phyloP scores from a whole-genome alignment of 1,140 invertebrate species.

The Papilio machaon region DNA sequence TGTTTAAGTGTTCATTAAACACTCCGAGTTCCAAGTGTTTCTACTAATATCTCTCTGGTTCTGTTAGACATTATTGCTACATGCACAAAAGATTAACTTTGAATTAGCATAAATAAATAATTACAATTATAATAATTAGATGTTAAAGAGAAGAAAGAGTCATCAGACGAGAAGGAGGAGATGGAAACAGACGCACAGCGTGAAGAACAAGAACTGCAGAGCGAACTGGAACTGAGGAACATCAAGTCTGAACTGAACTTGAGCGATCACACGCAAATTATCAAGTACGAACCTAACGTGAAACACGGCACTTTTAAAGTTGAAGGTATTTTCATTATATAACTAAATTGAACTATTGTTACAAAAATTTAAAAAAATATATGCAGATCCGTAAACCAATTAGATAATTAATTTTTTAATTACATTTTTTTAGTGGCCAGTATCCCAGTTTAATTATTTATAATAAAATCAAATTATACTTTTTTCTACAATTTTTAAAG shows the following conservation, averaged over 20 bases:
- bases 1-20: too few relatives aligned
- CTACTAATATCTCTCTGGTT: too few relatives aligned
- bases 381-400: too few relatives aligned
- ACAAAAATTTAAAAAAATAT: not conserved
- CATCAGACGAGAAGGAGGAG: conserved; percentile 43
- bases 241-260: conserved; percentile 79
- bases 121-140: conserved; percentile 38
- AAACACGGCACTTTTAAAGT: conserved; percentile 72
- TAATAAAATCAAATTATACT: too few relatives aligned
- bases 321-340: conserved; percentile 60
- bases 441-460: too few relatives aligned
- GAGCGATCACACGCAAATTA: conserved; percentile 78
- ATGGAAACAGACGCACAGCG: conserved; percentile 55
- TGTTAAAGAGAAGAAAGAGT: conserved; percentile 57
- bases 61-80: too few relatives aligned
- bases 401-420: too few relatives aligned
- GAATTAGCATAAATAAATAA: too few relatives aligned
- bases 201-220: conserved; percentile 66
- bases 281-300: conserved; percentile 79
- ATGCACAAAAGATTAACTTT: too few relatives aligned
- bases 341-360: not conserved
- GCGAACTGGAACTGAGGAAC: conserved; percentile 73
- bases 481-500: too few relatives aligned
- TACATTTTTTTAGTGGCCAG: too few relatives aligned
- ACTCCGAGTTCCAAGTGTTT: too few relatives aligned